These are phyloP conservation scores for Hyppa rectilinea DNA, from an alignment of 2,888 invertebrate species.

Conservation along the genomic window DNA sequence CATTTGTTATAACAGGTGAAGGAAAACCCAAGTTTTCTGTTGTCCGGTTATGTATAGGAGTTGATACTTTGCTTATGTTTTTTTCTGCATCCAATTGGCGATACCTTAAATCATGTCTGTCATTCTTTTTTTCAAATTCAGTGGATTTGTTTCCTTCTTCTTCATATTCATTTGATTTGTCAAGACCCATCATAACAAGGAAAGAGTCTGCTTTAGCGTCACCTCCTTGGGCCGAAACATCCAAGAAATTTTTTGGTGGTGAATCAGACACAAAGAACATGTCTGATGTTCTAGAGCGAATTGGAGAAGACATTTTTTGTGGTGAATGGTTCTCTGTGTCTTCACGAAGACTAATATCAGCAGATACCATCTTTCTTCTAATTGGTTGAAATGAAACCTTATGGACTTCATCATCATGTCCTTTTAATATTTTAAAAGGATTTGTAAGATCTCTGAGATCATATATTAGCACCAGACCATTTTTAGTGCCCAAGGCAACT, in stretches of 20 bases:
- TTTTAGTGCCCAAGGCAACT: conserved; percentile 90
- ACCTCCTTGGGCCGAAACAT: conserved; percentile 68
- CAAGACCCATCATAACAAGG: conserved; percentile 85
- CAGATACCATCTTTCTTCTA: conserved; percentile 77
- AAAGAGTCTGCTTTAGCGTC: conserved; percentile 85
- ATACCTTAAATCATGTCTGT: conserved; percentile 75
- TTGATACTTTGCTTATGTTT: conserved; percentile 85
- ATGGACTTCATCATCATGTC: conserved; percentile 87
- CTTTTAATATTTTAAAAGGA: conserved; percentile 86
- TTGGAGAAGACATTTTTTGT: conserved; percentile 75
- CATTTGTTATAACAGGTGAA: conserved; percentile 80
- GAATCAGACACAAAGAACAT: conserved; percentile 84
- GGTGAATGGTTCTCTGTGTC: conserved; percentile 77
- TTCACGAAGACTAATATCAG: conserved; percentile 86
- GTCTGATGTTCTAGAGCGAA: conserved; percentile 80
- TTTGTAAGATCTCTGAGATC: conserved; percentile 89
- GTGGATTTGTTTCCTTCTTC: conserved; percentile 77
- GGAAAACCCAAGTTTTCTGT: conserved; percentile 78
- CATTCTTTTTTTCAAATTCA: conserved; percentile 79
- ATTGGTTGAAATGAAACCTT: conserved; percentile 87
- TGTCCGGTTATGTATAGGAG: conserved; percentile 78
- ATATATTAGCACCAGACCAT: conserved; percentile 89
- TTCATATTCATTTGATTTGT: conserved; percentile 81
- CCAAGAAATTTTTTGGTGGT: conserved; percentile 76
- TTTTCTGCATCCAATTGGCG: conserved; percentile 79